Evolutionary conservation across 1,140 invertebrate species (phyloP).

Genomic region (Dendroctonus valens): DNA sequence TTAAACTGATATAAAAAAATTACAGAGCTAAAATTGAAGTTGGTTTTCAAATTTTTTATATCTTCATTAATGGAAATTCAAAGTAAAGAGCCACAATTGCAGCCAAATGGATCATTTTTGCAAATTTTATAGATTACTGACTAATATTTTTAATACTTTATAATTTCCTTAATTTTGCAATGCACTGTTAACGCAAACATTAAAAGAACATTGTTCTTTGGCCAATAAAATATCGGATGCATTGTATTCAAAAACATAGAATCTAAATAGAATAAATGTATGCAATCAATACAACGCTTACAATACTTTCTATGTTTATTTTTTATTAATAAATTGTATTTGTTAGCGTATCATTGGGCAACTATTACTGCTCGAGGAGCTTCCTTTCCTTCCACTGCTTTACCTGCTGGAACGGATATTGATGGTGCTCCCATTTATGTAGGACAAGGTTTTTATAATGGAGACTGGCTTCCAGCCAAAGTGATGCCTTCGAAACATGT

Average conservation of each 20-base stretch:
- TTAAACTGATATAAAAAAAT: too few species aligned
- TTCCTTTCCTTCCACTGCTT: constrained; percentile 51
- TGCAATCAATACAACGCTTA: background rate
- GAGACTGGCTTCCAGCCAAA: constrained; percentile 74
- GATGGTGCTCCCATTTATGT: constrained; percentile 72
- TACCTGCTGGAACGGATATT: constrained; percentile 66
- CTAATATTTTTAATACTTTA: too few species aligned
- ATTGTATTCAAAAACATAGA: background rate
- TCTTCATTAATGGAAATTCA: too few species aligned
- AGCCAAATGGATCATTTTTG: too few species aligned
- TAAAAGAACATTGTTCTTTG: background rate
- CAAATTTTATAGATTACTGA: too few species aligned
- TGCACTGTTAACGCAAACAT: background rate
- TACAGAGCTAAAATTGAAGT: too few species aligned
- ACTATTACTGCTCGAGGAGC: constrained; percentile 31
- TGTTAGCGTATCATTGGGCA: constrained; percentile 45
- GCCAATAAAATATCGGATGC: background rate
- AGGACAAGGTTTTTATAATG: constrained; percentile 68
- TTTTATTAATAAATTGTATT: background rate
- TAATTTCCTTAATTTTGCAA: too few species aligned
- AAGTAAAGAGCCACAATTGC: too few species aligned
- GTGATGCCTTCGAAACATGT: constrained; percentile 65
- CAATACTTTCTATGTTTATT: background rate
- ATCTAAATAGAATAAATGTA: background rate
- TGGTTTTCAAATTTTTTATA: too few species aligned